These are phyloP conservation scores for Probaryconus sp. DNA, from an alignment of 1,140 invertebrate species.

Conservation along the genomic window DNA sequence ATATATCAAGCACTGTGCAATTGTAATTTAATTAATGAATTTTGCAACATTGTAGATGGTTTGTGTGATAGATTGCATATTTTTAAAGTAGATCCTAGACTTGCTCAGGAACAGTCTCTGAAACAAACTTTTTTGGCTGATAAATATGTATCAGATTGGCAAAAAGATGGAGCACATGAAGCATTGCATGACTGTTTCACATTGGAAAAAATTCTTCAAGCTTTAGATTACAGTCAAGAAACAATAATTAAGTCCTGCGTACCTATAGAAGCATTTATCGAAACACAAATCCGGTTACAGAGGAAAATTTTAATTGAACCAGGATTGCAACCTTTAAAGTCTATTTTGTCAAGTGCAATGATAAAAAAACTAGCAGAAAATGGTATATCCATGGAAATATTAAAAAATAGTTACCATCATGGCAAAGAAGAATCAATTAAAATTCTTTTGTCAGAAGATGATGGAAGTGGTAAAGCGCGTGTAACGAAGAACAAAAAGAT, in stretches of 20 bases:
- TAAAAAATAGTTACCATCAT: constrained; percentile 4
- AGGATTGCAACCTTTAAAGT: neutral
- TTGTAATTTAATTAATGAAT: neutral
- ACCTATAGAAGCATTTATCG: neutral
- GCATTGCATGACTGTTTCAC: constrained; percentile 24
- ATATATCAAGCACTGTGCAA: neutral
- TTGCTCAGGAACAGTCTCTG: constrained; percentile 2
- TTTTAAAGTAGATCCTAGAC: neutral
- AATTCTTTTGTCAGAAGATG: constrained; percentile 12
- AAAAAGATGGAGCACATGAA: constrained; percentile 20
- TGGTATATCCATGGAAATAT: constrained; percentile 12
- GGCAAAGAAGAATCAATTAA: constrained; percentile 12
- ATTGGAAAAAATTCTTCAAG: constrained; percentile 30
- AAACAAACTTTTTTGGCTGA: constrained; percentile 24
- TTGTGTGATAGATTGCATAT: neutral
- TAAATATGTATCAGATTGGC: constrained; percentile 30
- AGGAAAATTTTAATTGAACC: neutral
- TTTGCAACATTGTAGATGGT: neutral
- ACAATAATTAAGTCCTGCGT: constrained; percentile 3
- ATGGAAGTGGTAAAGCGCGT: constrained; percentile 11
- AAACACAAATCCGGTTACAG: neutral
- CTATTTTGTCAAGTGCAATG: constrained; percentile 10
- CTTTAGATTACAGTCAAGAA: neutral
- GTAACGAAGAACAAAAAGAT: constrained; percentile 26
- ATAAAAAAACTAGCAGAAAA: constrained; percentile 12